phyloP scores from a whole-genome alignment of 1,140 invertebrate species.

The Sinella curviseta region DNA sequence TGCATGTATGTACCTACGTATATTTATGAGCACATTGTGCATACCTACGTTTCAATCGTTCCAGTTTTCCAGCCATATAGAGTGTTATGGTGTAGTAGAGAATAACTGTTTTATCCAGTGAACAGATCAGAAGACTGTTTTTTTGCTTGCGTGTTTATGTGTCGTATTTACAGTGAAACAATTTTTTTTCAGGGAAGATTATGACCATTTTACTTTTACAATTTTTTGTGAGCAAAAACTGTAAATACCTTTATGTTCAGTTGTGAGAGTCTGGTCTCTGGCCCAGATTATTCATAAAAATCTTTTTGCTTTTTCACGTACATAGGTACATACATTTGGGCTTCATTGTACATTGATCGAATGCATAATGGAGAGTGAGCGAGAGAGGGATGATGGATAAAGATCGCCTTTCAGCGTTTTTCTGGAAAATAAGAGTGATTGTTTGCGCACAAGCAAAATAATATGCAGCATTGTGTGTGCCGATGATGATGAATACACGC shows the following conservation, averaged over 20 bases:
- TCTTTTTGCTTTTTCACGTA: background rate
- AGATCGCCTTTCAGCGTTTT: slow-evolving; percentile 12
- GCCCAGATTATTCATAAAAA: background rate
- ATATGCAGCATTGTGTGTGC: background rate
- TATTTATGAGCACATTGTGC: too few species aligned
- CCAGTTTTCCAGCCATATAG: background rate
- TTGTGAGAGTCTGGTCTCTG: background rate
- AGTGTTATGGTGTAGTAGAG: background rate
- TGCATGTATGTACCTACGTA: too few species aligned
- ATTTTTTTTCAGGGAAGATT: slow-evolving; percentile 17
- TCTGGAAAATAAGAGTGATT: background rate
- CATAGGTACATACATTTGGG: too few species aligned
- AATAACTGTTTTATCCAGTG: background rate
- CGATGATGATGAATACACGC: background rate
- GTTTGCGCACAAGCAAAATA: background rate
- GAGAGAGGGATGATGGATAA: background rate
- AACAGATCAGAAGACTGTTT: background rate
- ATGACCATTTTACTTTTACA: slow-evolving; percentile 18
- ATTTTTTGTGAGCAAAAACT: slow-evolving; percentile 8
- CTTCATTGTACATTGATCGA: background rate
- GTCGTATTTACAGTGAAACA: background rate
- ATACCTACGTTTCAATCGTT: too few species aligned
- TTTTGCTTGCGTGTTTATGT: slow-evolving; percentile 12
- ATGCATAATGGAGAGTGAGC: background rate
- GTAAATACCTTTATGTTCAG: background rate